phyloP scores from a whole-genome alignment of 2,888 invertebrate genomes.

The Hirtodrosophila trivittata region DNA sequence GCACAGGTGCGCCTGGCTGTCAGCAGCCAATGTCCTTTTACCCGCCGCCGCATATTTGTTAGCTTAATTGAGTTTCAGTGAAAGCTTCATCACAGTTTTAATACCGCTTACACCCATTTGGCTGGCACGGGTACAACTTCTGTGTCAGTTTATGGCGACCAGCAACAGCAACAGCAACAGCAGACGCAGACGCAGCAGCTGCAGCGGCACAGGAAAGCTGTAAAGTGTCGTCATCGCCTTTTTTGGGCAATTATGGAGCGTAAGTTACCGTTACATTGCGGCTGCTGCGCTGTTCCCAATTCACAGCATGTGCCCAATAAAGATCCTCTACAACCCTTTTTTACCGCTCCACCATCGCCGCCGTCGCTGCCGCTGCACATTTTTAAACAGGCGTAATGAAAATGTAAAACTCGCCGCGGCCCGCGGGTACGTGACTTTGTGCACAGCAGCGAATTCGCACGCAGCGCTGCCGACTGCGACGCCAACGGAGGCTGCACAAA shows the following conservation, averaged over 20 bases:
- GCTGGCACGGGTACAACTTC: slow-evolving; percentile 13
- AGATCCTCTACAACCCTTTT: slow-evolving; percentile 5
- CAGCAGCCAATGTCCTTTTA: slow-evolving; percentile 41
- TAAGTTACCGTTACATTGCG: slow-evolving; percentile 38
- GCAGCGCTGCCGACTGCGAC: slow-evolving; percentile 21
- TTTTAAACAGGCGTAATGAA: slow-evolving; percentile 61
- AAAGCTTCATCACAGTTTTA: slow-evolving; percentile 37
- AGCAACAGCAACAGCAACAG: slow-evolving; percentile 15
- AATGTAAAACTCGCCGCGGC: slow-evolving; percentile 52
- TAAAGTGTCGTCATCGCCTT: slow-evolving; percentile 53
- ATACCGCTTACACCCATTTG: slow-evolving; percentile 33
- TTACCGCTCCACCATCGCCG: not conserved
- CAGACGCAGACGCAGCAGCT: slow-evolving; percentile 1
- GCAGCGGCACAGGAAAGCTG: slow-evolving; percentile 17
- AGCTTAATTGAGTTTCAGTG: slow-evolving; percentile 62
- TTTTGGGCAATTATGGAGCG: slow-evolving; percentile 63
- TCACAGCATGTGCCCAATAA: slow-evolving; percentile 36
- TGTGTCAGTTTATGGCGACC: slow-evolving; percentile 31
- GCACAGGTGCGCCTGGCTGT: slow-evolving; percentile 41
- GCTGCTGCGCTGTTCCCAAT: slow-evolving; percentile 55
- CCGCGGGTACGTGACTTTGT: slow-evolving; percentile 64
- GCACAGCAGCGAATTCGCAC: slow-evolving; percentile 50
- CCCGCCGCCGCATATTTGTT: slow-evolving; percentile 38
- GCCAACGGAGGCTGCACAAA: slow-evolving; percentile 42
- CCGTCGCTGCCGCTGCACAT: slow-evolving; percentile 31